These are phyloP conservation scores for Heliconius charithonia DNA, from an alignment of 2,888 invertebrate species.

Conservation along the genomic window DNA sequence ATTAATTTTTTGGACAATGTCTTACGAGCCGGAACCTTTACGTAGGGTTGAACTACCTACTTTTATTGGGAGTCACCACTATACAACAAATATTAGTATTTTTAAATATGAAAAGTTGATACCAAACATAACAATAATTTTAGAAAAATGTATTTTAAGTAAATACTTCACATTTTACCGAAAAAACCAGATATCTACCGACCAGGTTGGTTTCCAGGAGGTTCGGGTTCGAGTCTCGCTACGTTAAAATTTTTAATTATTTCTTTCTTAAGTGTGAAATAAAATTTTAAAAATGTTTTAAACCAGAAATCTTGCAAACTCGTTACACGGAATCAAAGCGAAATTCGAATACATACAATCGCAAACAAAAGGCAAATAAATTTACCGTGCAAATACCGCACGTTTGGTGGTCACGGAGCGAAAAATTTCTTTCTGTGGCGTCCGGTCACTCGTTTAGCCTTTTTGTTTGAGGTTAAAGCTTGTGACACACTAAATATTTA, in stretches of 20 bases:
- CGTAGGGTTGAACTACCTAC: no score
- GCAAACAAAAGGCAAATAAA: conserved; percentile 29
- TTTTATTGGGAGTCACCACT: no score
- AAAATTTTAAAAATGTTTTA: no score
- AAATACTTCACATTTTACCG: not conserved
- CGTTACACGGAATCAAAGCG: conserved; percentile 4
- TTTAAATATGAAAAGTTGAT: no score
- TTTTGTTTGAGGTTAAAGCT: conserved; percentile 10
- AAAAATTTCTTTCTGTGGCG: conserved; percentile 28
- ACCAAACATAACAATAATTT: no score
- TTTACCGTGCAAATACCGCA: conserved; percentile 32
- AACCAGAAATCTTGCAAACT: not conserved
- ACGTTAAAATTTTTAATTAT: no score
- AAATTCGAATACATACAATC: not conserved
- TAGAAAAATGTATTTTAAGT: not conserved
- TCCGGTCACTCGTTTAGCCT: conserved; percentile 8
- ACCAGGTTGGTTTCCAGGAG: no score
- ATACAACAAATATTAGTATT: no score
- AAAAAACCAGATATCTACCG: not conserved
- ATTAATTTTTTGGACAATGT: not conserved
- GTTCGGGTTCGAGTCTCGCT: no score
- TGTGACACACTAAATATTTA: not conserved
- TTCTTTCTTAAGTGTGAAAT: no score
- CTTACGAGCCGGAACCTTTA: not conserved
- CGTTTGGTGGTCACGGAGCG: conserved; percentile 32